Percentiles rank a stretch among this genome's conserved stretches.
phyloP scores from a whole-genome alignment of 2,797 vertebrate species.

The Cephalopachus bancanus region DNA sequence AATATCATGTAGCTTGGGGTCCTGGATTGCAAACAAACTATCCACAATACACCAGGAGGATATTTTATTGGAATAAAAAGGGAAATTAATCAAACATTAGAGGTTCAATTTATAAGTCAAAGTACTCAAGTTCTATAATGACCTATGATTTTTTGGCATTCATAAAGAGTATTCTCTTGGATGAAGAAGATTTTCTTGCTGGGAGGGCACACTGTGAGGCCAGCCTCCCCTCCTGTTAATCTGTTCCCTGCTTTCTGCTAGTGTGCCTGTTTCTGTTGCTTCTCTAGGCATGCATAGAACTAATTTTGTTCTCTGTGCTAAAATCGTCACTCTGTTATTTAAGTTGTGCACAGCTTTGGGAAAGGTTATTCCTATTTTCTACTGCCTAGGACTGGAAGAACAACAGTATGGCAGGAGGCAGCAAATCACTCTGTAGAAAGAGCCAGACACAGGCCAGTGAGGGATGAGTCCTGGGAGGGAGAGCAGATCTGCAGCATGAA shows the following conservation, averaged over 20 bases:
- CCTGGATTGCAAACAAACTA: fast-evolving
- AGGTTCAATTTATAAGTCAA: no score
- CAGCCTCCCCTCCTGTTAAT: fast-evolving
- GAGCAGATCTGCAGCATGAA: fast-evolving
- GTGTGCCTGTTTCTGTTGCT: fast-evolving
- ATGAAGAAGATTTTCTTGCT: background rate
- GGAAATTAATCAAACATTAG: background rate
- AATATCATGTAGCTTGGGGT: background rate
- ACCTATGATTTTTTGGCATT: background rate
- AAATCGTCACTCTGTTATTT: background rate
- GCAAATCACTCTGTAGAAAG: fast-evolving
- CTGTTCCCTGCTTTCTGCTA: background rate
- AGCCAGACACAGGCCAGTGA: background rate
- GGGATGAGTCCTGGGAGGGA: background rate
- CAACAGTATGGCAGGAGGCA: fast-evolving
- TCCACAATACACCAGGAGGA: background rate
- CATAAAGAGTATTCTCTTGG: background rate
- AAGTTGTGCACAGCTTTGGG: background rate
- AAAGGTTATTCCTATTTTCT: background rate
- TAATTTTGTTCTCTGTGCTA: background rate
- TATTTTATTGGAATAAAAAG: background rate
- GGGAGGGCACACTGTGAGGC: fast-evolving
- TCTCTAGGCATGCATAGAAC: background rate
- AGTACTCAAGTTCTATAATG: background rate
- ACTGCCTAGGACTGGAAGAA: background rate